Base-by-base conservation (phyloP, 1,140 invertebrate genomes). In the Bombus pyrosoma region DNA sequence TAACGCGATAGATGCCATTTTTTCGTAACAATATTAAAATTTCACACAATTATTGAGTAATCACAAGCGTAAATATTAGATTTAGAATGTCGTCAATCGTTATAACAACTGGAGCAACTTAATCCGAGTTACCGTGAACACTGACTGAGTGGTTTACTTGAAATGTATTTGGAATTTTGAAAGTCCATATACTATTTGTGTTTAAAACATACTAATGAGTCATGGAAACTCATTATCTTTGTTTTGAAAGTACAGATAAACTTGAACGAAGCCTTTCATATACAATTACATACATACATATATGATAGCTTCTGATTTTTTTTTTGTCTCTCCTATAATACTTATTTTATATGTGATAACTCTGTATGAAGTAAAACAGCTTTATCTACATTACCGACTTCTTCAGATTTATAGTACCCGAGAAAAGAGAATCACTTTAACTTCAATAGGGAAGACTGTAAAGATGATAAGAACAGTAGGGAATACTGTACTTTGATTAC, bases 21-120 rank as follows among this genome's bases (percentile, higher is more conserved):
- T 85, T 82, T 83, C 5, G 4, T 3, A 10, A 1, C 3, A 34
- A 64, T 53, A 72, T 13, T 37, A 71, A 73, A 81, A 39, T 41
- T n/a, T 25, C 57, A 10, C 18, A 3, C 4, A 6, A 59, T 34
- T 66, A 34, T 32, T n/a, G 12, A 62, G 3, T 1, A 66, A 5
- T 43, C 12, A 34, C 34, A 68, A 75, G 41, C 28, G 8, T 69
- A 59, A 71, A 86, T 81, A 80, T 84, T 84, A 9, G 5, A 73
- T 53, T 53, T 37, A 37, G 2, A 22, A 57, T 72, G 57, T 39
- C 34, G 28, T 32, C 2, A 12, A 53, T 72, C 12, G 4, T 39
- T 71, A 64, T 66, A 18, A 77, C 87, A 90, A 91, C 89, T 92
- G 89, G 86, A 92, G 79, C 88, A 93, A 91, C 87, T 93, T 59